These are phyloP conservation scores for Harpagus bidentatus DNA, from an alignment of 2,113 vertebrate species.

Conservation along the genomic window DNA sequence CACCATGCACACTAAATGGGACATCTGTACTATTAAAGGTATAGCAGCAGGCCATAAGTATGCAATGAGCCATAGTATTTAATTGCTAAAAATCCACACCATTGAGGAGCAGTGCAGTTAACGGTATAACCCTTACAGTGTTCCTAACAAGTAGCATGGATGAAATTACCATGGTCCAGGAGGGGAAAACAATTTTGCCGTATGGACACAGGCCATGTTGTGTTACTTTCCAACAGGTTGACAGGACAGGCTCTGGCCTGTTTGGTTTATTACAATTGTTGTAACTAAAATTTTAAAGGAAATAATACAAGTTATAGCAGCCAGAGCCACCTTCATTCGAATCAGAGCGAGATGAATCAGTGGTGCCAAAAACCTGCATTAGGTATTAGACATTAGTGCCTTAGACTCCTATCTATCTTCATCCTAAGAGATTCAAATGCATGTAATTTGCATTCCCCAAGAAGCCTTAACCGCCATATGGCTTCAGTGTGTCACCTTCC, in stretches of 20 bases:
- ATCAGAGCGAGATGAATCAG: neutral
- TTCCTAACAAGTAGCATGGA: neutral
- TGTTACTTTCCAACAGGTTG: neutral
- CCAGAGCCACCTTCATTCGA: neutral
- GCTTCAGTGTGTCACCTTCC: neutral
- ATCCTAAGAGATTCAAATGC: neutral
- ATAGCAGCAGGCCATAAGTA: neutral
- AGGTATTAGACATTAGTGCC: neutral
- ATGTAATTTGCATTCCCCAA: neutral
- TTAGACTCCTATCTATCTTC: neutral
- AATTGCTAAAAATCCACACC: neutral
- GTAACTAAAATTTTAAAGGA: neutral
- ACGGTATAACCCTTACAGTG: neutral
- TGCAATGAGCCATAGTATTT: neutral
- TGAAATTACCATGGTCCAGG: neutral
- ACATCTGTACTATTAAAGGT: neutral
- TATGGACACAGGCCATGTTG: fast-evolving
- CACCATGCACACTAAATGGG: neutral
- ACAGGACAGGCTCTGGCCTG: neutral
- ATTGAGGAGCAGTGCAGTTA: neutral
- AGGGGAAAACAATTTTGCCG: neutral
- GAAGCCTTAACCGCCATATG: neutral
- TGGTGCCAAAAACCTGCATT: neutral
- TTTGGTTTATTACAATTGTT: neutral
- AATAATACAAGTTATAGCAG: neutral